Percentiles rank a stretch among this genome's conserved stretches.
phyloP scores from a whole-genome alignment of 2,888 invertebrate genomes.

The Trichogramma dendrolimi region DNA sequence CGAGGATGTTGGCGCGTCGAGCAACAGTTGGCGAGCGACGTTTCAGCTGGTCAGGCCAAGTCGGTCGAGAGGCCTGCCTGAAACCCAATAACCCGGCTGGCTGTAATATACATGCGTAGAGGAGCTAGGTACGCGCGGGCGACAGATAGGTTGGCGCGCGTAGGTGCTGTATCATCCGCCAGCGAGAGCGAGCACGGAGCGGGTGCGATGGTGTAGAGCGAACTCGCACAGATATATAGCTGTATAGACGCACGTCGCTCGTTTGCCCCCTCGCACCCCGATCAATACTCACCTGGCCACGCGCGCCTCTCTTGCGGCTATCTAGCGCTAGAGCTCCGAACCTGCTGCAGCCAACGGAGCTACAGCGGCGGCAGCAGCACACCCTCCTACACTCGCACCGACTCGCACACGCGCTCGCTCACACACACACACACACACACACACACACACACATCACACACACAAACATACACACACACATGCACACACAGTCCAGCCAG shows the following conservation, averaged over 20 bases:
- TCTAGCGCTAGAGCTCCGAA: too few relatives aligned
- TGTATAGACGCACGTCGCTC: conserved; percentile 17
- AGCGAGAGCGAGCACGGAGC: not conserved
- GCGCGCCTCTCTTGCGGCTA: conserved; percentile 14
- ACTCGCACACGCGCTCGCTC: not conserved
- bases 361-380: not conserved
- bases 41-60: too few relatives aligned
- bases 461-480: not conserved
- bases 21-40: too few relatives aligned
- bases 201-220: not conserved
- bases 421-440: not conserved
- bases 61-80: too few relatives aligned
- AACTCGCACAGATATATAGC: not conserved
- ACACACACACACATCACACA: not conserved
- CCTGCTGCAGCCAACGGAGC: conserved; percentile 11
- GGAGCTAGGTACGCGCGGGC: not conserved
- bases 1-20: too few relatives aligned
- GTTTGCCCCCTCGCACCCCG: conserved; percentile 39
- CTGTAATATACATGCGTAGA: too few relatives aligned
- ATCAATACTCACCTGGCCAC: conserved; percentile 48
- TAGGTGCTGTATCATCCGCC: not conserved
- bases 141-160: conserved; percentile 2
- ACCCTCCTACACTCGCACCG: not conserved
- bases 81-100: too few relatives aligned
- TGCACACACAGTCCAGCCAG: too few relatives aligned